Percentiles rank a stretch among this genome's conserved stretches.
These are phyloP conservation scores for Gallinago paraguaiae DNA, from an alignment of 2,113 vertebrate genomes.

Conservation along the genomic window DNA sequence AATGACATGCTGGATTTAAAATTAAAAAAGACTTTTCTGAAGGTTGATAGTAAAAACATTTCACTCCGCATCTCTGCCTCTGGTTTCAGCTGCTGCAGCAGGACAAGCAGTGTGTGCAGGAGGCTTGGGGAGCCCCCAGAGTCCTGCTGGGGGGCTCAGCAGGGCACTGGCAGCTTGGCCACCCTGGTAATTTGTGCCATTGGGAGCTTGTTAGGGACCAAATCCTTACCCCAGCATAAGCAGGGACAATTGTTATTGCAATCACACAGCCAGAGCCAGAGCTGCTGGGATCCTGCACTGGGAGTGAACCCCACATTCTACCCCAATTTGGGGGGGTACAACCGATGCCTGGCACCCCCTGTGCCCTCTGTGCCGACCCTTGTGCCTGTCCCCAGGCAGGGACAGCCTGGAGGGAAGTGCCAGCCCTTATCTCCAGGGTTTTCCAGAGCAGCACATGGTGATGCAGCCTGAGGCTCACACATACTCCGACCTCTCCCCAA, in stretches of 20 bases:
- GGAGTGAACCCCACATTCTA: neutral
- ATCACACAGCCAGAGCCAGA: neutral
- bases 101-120: neutral
- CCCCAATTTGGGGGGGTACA: neutral
- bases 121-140: neutral
- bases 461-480: neutral
- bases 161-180: neutral
- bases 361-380: rapidly evolving
- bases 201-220: neutral
- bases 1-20: neutral
- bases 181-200: neutral
- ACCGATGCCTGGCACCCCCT: rapidly evolving
- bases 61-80: neutral
- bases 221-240: neutral
- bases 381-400: neutral
- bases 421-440: neutral
- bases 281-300: neutral
- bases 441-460: neutral
- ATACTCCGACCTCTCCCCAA: neutral
- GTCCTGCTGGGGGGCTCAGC: neutral
- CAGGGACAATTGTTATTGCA: neutral
- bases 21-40: neutral
- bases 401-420: neutral
- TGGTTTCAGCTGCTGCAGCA: neutral
- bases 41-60: neutral